Conservation (phyloP, 2,888 invertebrate species). For the Trachelus troglodyta region DNA sequence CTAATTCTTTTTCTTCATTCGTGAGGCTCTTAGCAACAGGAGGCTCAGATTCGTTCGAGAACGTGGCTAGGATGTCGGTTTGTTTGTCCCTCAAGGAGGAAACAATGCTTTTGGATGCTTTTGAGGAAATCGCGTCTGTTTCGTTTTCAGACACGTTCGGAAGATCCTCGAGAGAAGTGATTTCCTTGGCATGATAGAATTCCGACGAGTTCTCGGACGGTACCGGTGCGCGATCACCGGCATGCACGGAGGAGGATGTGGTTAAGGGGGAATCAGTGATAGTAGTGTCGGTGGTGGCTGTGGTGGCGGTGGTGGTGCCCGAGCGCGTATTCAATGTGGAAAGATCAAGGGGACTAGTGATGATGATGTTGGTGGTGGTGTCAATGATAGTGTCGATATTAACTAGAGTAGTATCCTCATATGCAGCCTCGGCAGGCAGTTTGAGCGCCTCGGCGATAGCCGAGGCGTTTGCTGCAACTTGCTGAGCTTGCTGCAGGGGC, state of each 20-base stretch:
- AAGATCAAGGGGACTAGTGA: neutral
- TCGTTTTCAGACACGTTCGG: neutral
- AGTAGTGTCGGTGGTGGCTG: neutral
- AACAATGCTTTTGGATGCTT: neutral
- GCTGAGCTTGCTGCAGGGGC: conserved; percentile 61
- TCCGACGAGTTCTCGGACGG: neutral
- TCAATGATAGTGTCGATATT: neutral
- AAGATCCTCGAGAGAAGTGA: neutral
- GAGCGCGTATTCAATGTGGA: conserved; percentile 1
- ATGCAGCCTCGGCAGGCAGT: conserved; percentile 53
- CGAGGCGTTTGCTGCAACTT: conserved; percentile 55
- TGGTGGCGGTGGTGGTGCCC: neutral
- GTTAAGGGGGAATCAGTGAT: neutral
- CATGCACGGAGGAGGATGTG: neutral
- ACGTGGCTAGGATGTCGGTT: no score
- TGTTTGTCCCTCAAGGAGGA: neutral
- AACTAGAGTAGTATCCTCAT: conserved; percentile 14
- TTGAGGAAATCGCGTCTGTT: neutral
- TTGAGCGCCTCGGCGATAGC: conserved; percentile 60
- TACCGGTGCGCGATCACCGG: neutral
- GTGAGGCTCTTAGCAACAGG: neutral
- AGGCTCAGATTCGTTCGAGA: neutral
- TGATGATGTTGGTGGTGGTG: no score
- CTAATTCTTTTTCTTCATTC: neutral
- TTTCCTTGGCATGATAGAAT: neutral